These are phyloP conservation scores for Desmodus rotundus DNA, from an alignment of 2,113 vertebrate genomes.

Conservation along the genomic window DNA sequence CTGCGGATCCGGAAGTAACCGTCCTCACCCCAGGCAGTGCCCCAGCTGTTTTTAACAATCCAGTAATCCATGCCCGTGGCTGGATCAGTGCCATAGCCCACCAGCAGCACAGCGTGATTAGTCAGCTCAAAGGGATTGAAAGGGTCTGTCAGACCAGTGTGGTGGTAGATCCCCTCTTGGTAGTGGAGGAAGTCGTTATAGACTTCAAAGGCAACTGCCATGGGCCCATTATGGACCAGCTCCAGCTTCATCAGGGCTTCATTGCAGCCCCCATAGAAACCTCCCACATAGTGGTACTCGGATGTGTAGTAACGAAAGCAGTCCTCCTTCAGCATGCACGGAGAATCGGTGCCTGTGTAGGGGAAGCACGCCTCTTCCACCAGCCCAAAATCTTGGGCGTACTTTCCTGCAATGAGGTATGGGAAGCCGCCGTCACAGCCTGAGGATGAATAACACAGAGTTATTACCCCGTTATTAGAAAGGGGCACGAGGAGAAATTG, in stretches of 20 bases:
- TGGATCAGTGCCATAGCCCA: slow-evolving; percentile 90
- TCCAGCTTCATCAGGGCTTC: slow-evolving; percentile 93
- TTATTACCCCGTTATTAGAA: background rate
- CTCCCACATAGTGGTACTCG: slow-evolving; percentile 93
- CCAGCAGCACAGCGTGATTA: slow-evolving; percentile 94
- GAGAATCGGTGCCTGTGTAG: slow-evolving; percentile 83
- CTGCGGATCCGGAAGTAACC: slow-evolving; percentile 96
- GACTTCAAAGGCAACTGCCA: slow-evolving; percentile 93
- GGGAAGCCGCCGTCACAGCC: slow-evolving; percentile 96
- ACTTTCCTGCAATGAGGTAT: slow-evolving; percentile 93
- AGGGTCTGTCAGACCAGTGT: slow-evolving; percentile 87
- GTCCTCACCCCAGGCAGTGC: slow-evolving; percentile 87
- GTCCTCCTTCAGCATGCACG: slow-evolving; percentile 79
- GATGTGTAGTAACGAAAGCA: slow-evolving; percentile 86
- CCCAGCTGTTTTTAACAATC: slow-evolving; percentile 99
- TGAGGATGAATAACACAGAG: slow-evolving; percentile 54
- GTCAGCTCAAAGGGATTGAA: slow-evolving; percentile 95
- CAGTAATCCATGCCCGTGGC: slow-evolving; percentile 88
- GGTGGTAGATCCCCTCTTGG: slow-evolving; percentile 91
- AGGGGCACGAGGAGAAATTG: background rate
- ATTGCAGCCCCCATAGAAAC: slow-evolving; percentile 96
- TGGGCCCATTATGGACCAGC: slow-evolving; percentile 88
- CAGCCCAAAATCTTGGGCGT: slow-evolving; percentile 92
- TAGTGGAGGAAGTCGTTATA: slow-evolving; percentile 92
- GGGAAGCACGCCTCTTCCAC: slow-evolving; percentile 94